These are phyloP conservation scores for Steinernema khuongi DNA, from an alignment of 1,140 invertebrate species.

Conservation along the genomic window DNA sequence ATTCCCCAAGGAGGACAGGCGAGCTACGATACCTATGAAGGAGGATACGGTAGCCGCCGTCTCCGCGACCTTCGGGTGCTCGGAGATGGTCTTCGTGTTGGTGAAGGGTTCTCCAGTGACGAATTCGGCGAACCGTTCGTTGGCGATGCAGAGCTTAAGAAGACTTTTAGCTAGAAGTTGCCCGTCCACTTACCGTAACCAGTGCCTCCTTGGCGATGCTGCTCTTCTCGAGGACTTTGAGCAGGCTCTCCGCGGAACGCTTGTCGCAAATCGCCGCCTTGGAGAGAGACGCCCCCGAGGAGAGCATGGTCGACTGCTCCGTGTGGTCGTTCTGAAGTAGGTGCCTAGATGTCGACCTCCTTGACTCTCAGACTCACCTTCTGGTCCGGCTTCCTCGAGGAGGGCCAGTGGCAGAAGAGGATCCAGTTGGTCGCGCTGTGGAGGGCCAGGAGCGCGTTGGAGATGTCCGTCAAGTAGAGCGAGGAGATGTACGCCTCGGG, in stretches of 20 bases:
- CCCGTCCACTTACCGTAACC: conserved; percentile 18
- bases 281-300: conserved; percentile 18
- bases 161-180: background rate
- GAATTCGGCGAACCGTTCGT: background rate
- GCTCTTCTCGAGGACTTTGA: conserved; percentile 33
- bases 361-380: background rate
- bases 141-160: background rate
- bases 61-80: background rate
- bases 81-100: background rate
- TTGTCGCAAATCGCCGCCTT: conserved; percentile 37
- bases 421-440: conserved; percentile 54
- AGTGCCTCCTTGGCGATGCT: conserved; percentile 39
- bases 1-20: background rate
- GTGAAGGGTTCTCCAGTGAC: background rate
- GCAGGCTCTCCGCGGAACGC: conserved; percentile 31
- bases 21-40: conserved; percentile 23
- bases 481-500: conserved; percentile 48
- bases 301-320: conserved; percentile 14
- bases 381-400: background rate
- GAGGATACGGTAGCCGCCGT: background rate
- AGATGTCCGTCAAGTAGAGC: conserved; percentile 56
- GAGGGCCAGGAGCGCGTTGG: conserved; percentile 48
- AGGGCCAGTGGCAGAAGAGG: conserved; percentile 55
- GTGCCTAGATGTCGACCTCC: background rate
- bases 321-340: conserved; percentile 21